These are phyloP conservation scores for Arvicanthis niloticus DNA, from an alignment of 2,113 vertebrate genomes.

Conservation along the genomic window DNA sequence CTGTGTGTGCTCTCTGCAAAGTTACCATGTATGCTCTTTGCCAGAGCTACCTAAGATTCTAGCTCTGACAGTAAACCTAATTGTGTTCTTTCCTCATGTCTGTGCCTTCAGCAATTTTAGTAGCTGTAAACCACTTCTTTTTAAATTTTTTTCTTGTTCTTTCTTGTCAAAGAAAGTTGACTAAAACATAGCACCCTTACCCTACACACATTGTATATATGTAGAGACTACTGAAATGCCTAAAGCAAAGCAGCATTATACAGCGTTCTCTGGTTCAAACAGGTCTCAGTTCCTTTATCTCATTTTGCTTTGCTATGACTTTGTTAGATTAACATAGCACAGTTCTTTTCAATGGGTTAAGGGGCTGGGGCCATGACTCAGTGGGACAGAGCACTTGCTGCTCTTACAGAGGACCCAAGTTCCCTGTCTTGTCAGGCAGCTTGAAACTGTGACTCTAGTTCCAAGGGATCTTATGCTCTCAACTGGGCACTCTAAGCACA, in stretches of 20 bases:
- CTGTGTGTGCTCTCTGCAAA: neutral
- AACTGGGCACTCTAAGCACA: neutral
- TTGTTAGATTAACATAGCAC: neutral
- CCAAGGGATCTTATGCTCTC: neutral
- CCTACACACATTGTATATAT: neutral
- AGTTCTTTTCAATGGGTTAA: neutral
- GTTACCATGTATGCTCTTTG: neutral
- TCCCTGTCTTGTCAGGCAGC: neutral
- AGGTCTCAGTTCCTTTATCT: neutral
- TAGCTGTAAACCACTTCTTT: neutral
- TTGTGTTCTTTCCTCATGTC: neutral
- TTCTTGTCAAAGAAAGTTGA: neutral
- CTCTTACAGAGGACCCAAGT: neutral
- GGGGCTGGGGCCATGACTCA: too few relatives aligned
- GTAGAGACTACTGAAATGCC: neutral
- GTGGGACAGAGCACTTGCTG: neutral
- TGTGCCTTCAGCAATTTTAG: neutral
- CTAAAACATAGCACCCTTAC: neutral
- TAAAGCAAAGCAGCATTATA: neutral
- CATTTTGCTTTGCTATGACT: neutral
- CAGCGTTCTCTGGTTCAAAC: neutral
- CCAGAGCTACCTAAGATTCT: too few relatives aligned
- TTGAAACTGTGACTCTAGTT: neutral
- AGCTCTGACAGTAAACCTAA: neutral
- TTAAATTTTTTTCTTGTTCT: neutral